Evolutionary conservation across 2,113 vertebrate genomes (phyloP).

Genomic region (Melierax canorus): DNA sequence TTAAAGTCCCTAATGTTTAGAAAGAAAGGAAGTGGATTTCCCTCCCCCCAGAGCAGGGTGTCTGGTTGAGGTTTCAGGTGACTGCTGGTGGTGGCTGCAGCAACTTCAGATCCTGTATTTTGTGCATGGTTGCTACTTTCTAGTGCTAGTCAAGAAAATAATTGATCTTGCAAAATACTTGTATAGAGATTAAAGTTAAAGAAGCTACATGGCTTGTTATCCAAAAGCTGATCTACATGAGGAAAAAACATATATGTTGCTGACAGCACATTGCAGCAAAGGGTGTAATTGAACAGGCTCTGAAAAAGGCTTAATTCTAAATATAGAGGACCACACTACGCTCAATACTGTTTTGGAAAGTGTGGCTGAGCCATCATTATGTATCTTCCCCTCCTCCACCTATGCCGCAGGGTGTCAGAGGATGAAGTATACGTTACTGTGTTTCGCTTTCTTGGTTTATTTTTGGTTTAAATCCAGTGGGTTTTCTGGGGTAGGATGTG

Average conservation of each 20-base stretch:
- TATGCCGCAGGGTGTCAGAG: neutral
- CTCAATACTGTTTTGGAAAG: conserved; percentile 17
- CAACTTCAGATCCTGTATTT: fast-evolving
- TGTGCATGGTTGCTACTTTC: neutral
- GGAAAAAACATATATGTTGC: neutral
- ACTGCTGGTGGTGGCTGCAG: neutral
- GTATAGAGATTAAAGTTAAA: fast-evolving
- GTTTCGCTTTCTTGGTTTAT: neutral
- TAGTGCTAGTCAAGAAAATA: fast-evolving
- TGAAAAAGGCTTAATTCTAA: neutral
- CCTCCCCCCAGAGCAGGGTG: neutral
- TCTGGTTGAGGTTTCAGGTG: neutral
- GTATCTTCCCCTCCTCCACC: neutral
- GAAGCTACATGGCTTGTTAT: fast-evolving
- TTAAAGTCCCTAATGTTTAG: neutral
- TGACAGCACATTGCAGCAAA: neutral
- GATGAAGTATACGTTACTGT: neutral
- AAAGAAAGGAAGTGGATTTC: neutral
- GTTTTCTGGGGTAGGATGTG: neutral
- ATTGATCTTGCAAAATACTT: neutral
- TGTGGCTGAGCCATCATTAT: neutral
- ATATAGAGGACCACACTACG: neutral
- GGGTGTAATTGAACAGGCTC: neutral
- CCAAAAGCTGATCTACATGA: neutral
- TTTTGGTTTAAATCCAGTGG: neutral